These are phyloP conservation scores for Plutella xylostella DNA, from an alignment of 2,888 invertebrate genomes.

Conservation along the genomic window DNA sequence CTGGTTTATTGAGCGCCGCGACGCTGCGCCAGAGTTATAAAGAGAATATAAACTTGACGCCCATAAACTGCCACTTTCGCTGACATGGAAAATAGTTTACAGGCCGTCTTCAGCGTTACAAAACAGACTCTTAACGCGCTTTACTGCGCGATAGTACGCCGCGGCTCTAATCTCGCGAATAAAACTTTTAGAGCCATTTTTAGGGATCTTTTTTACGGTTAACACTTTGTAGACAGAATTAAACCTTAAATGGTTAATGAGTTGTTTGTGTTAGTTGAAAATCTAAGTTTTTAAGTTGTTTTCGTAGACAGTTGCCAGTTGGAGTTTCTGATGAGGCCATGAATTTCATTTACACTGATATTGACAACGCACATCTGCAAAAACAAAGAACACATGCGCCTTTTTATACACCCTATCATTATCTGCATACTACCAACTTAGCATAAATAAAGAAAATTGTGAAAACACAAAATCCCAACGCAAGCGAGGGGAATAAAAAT, in stretches of 20 bases:
- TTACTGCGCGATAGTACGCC: slow-evolving; percentile 44
- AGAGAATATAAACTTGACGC: slow-evolving; percentile 40
- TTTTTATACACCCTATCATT: too few relatives aligned
- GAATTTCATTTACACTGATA: too few relatives aligned
- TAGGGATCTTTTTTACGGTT: slow-evolving; percentile 49
- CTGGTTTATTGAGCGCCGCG: slow-evolving; percentile 34
- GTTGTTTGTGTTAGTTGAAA: slow-evolving; percentile 46
- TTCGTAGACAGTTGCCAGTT: slow-evolving; percentile 21
- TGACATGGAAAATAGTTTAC: slow-evolving; percentile 67
- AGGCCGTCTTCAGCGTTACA: slow-evolving; percentile 44
- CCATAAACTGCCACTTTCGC: slow-evolving; percentile 57
- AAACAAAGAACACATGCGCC: too few relatives aligned
- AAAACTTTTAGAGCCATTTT: slow-evolving; percentile 60
- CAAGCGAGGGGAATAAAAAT: too few relatives aligned
- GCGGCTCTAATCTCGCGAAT: slow-evolving; percentile 57
- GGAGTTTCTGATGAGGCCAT: too few relatives aligned
- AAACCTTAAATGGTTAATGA: slow-evolving; percentile 55
- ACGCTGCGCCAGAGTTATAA: slow-evolving; percentile 27
- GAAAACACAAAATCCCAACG: too few relatives aligned
- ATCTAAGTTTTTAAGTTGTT: slow-evolving; percentile 53
- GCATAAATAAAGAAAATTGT: too few relatives aligned
- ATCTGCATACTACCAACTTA: too few relatives aligned
- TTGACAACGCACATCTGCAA: too few relatives aligned
- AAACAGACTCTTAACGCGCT: slow-evolving; percentile 39
- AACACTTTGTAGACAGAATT: slow-evolving; percentile 55